These are phyloP conservation scores for Catajapyx aquilonaris DNA, from an alignment of 1,140 invertebrate species.

Conservation along the genomic window DNA sequence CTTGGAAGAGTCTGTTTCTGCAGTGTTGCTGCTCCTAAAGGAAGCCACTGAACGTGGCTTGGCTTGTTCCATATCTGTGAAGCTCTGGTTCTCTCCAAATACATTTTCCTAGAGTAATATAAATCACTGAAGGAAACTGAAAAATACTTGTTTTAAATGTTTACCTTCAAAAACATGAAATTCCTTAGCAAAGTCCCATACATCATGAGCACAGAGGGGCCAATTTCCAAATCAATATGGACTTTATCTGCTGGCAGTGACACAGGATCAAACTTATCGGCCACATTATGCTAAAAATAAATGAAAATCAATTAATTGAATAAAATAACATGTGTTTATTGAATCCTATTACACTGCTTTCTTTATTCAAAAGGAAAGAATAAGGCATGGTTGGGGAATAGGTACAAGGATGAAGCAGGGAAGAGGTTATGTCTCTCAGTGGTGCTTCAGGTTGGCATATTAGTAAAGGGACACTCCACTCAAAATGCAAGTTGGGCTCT, in stretches of 20 bases:
- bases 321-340: no score
- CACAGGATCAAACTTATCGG: constrained; percentile 65
- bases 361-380: no score
- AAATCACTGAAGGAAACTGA: constrained; percentile 4
- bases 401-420: no score
- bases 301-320: no score
- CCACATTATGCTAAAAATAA: constrained; percentile 28
- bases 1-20: constrained; percentile 27
- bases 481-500: no score
- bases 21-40: constrained; percentile 7
- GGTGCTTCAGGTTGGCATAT: no score
- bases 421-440: no score
- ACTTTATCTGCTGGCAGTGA: constrained; percentile 65
- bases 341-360: no score
- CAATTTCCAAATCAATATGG: constrained; percentile 76
- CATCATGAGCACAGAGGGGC: constrained; percentile 66
- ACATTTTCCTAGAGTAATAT: constrained; percentile 57
- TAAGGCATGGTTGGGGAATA: no score
- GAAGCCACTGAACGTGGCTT: not conserved
- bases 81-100: constrained; percentile 82
- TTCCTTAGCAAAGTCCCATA: constrained; percentile 77
- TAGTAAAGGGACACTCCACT: no score
- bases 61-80: constrained; percentile 69
- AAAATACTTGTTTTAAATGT: constrained; percentile 1
- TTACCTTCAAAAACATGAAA: constrained; percentile 64